These are phyloP conservation scores for Griposia aprilina DNA, from an alignment of 2,888 invertebrate species.

Conservation along the genomic window DNA sequence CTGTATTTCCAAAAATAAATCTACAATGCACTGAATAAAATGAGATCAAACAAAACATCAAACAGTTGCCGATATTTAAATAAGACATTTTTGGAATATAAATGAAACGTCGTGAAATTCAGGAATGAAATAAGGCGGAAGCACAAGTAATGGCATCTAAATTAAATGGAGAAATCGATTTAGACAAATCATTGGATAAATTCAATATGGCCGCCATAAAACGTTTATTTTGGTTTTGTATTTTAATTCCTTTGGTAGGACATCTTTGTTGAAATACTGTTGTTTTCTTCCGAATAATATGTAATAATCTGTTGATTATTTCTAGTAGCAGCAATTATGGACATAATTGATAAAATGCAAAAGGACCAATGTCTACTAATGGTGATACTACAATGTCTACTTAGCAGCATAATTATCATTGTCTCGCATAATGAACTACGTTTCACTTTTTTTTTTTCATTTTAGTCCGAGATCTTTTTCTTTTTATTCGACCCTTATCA, in stretches of 20 bases:
- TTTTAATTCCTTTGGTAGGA: constrained; percentile 3
- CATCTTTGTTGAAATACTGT: neutral
- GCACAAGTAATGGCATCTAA: constrained; percentile 41
- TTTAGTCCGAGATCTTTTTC: too few species aligned
- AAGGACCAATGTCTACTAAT: too few species aligned
- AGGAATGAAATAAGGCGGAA: constrained; percentile 26
- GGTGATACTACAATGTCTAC: too few species aligned
- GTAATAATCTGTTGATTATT: too few species aligned
- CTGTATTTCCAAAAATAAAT: neutral
- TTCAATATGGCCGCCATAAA: constrained; percentile 34
- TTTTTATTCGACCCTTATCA: too few species aligned
- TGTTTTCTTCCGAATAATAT: too few species aligned
- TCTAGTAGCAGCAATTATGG: too few species aligned
- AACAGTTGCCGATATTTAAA: constrained; percentile 15
- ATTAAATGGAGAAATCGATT: constrained; percentile 53
- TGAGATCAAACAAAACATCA: constrained; percentile 13
- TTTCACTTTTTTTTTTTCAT: too few species aligned
- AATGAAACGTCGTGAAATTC: constrained; percentile 37
- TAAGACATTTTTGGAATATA: constrained; percentile 23
- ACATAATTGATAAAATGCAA: too few species aligned
- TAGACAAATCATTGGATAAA: constrained; percentile 40
- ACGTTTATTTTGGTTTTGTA: constrained; percentile 2
- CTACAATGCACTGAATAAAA: neutral
- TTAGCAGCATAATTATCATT: too few species aligned
- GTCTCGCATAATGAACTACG: too few species aligned